phyloP scores from a whole-genome alignment of 2,797 vertebrate genomes.

The Potorous gilbertii region DNA sequence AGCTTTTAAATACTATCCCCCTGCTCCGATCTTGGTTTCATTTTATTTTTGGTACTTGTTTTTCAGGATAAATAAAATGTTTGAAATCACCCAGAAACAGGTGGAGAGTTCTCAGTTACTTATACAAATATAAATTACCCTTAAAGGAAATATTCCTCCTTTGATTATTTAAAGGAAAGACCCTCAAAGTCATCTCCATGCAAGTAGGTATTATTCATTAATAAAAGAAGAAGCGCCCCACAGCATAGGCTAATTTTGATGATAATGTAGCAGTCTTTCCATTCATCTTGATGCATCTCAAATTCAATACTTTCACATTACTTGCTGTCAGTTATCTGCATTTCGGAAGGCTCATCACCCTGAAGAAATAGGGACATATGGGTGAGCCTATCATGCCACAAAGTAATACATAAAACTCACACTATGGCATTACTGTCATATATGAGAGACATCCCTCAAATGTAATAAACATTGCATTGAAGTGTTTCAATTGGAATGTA shows the following conservation, averaged over 20 bases:
- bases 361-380: neutral
- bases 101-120: constrained; percentile 43
- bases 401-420: neutral
- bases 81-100: constrained; percentile 19
- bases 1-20: constrained; percentile 2
- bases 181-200: neutral
- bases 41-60: constrained; percentile 42
- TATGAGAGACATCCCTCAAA: constrained; percentile 19
- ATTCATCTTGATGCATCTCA: no score
- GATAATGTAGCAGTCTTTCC: neutral
- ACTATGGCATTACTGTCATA: neutral
- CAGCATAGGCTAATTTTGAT: constrained; percentile 13
- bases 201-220: neutral
- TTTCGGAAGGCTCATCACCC: neutral
- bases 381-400: constrained; percentile 7
- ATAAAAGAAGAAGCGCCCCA: neutral
- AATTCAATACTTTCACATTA: neutral
- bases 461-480: neutral
- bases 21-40: neutral
- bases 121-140: constrained; percentile 28
- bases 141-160: neutral
- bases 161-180: constrained; percentile 38
- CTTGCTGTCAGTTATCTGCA: neutral
- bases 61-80: neutral
- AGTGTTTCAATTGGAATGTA: constrained; percentile 21